Evolutionary conservation across 92 coral and sea anemone genomes (phyloP).

Genomic region (Parazoanthus atlanticus): DNA sequence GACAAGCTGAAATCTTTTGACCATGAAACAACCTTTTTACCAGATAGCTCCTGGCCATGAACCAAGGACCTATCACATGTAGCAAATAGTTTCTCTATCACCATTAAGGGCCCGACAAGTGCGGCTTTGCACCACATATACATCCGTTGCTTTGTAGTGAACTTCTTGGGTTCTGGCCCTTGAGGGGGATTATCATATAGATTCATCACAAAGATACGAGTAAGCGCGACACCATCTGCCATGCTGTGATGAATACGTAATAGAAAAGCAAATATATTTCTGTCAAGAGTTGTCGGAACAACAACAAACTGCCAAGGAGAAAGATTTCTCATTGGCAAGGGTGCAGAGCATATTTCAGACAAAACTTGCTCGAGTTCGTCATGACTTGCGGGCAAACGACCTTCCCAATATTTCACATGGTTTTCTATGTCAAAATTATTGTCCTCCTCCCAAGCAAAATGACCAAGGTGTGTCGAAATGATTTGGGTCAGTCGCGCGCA

Average conservation of each 20-base stretch:
- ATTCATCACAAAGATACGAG: constrained; percentile 85
- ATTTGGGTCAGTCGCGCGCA: constrained; percentile 84
- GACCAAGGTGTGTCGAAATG: constrained; percentile 73
- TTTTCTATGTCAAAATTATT: constrained; percentile 70
- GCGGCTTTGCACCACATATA: constrained; percentile 96
- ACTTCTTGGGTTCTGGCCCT: constrained; percentile 80
- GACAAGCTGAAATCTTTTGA: constrained; percentile 81
- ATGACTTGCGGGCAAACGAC: constrained; percentile 62
- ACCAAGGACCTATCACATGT: constrained; percentile 74
- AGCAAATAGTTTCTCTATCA: constrained; percentile 68
- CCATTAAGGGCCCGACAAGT: constrained; percentile 76
- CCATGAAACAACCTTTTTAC: constrained; percentile 88
- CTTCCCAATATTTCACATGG: constrained; percentile 81
- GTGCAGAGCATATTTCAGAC: constrained; percentile 73
- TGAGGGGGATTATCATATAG: constrained; percentile 85
- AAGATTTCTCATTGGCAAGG: constrained; percentile 56
- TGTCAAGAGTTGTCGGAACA: constrained; percentile 75
- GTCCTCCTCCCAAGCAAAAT: constrained; percentile 92
- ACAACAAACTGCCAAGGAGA: constrained; percentile 96
- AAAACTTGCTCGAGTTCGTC: constrained; percentile 75
- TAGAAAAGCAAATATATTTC: constrained; percentile 72
- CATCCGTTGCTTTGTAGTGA: constrained; percentile 84
- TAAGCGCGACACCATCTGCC: constrained; percentile 93
- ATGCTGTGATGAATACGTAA: constrained; percentile 93
- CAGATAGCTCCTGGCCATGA: constrained; percentile 87